Evolutionary conservation across 2,113 vertebrate genomes (phyloP), one percentile per base, ranked within the genome.

Genomic region (Meleagris gallopavo): DNA sequence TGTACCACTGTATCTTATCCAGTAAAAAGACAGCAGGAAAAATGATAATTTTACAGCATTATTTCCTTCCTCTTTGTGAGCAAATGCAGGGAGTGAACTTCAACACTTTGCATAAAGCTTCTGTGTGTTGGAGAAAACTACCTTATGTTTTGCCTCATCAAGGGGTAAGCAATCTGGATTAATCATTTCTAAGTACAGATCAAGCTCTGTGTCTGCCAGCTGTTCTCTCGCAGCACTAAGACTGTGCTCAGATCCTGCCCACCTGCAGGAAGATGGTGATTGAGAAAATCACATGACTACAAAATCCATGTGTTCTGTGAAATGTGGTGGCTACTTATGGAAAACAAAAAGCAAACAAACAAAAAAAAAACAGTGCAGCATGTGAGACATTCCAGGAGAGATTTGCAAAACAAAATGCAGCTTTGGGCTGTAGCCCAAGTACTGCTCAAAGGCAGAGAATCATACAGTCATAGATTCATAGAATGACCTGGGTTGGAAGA

Each of bases 1-100:
- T 43, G 18, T 71, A 32, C 13, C 66, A 18, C 10, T 0, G 0
- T 3, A 7, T 67, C 12, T 13, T 46, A 50, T 1, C 3, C 27
- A 78, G 12, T 11, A 78, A 25, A 91, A 91, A 36, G 9, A 32
- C 6, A 55, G 16, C 2, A 12, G 3, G 40, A 74, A 86, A 54
- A 2, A 4, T 43, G 10, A 22, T n/a, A 19, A 19, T 30, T 87
- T 72, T 66, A 64, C 52, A 71, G 24, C 7, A 34, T 50, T 76
- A 61, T 64, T 79, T 48, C 24, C 16, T 45, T n/a, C 40, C 61
- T 40, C 5, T 62, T 74, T 58, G 5, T 41, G 5, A 8, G 2
- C 11, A 38, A 73, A 11, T 32, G 16, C 29, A 55, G 29, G 32
- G 29, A 60, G 13, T 16, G 54, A 54, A 41, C 43, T 24, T 50